These are phyloP conservation scores for Petrolisthes manimaculis DNA, from an alignment of 2,888 invertebrate genomes.

Conservation along the genomic window DNA sequence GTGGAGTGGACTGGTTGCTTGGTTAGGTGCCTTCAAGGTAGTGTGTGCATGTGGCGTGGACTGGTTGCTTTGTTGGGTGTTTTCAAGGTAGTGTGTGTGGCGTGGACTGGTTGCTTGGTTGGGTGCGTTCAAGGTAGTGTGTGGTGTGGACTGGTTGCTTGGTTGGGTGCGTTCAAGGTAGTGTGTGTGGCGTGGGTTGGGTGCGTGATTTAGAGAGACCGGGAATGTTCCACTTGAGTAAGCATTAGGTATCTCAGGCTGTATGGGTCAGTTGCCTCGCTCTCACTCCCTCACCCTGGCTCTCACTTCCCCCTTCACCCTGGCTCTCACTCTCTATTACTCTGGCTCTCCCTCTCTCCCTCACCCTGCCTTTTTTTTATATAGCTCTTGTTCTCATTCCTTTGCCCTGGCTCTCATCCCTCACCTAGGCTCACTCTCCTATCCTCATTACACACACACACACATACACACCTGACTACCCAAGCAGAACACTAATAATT, in stretches of 20 bases:
- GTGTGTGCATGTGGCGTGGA: background rate
- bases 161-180: background rate
- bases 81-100: background rate
- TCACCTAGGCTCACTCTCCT: too few species aligned
- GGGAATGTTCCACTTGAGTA: slow-evolving; percentile 8
- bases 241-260: slow-evolving; percentile 7
- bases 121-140: background rate
- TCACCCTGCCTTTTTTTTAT: slow-evolving; percentile 15
- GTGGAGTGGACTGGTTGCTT: background rate
- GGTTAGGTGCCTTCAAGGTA: background rate
- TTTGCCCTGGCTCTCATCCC: background rate
- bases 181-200: background rate
- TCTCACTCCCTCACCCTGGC: slow-evolving; percentile 22
- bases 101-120: background rate
- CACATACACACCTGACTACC: too few species aligned
- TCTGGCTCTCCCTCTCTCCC: slow-evolving; percentile 24
- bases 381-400: background rate
- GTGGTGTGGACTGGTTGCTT: background rate
- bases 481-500: too few species aligned
- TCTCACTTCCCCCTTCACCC: background rate
- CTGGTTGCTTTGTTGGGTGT: background rate
- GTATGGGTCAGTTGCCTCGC: slow-evolving; percentile 8
- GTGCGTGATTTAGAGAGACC: slow-evolving; percentile 13
- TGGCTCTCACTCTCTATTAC: background rate
- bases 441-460: too few species aligned